Conservation (phyloP, 2,113 vertebrate genomes). For the Lepidothrix coronata region DNA sequence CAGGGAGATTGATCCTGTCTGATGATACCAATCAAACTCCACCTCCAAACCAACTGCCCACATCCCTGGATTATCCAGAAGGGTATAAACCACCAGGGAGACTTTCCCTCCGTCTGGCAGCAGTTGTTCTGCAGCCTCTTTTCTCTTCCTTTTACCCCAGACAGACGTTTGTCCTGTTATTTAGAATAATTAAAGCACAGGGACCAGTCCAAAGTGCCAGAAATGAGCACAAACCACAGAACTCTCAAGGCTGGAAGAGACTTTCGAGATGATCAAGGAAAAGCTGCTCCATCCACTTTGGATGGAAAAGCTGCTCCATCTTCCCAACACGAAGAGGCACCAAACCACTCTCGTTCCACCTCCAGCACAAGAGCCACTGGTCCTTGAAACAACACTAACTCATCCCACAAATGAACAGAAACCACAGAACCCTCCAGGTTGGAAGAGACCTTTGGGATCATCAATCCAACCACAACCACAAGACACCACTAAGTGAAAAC, state of each 20-base stretch:
- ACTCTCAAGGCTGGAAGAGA: not conserved
- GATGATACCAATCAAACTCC: not conserved
- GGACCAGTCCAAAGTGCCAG: not conserved
- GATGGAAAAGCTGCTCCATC: no score
- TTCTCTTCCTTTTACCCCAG: not conserved
- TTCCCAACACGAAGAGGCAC: not conserved
- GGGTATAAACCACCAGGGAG: not conserved
- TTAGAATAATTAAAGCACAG: not conserved
- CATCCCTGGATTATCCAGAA: not conserved
- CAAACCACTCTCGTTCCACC: not conserved
- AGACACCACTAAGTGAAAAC: not conserved
- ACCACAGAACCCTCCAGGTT: no score
- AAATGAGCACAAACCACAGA: not conserved
- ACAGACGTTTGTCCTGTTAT: not conserved
- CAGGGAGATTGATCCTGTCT: not conserved
- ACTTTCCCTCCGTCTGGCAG: not conserved
- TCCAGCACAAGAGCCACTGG: not conserved
- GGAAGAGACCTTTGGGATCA: no score
- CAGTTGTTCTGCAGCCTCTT: not conserved
- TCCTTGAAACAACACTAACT: no score
- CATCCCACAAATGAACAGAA: no score
- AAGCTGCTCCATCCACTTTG: no score
- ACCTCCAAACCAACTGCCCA: not conserved
- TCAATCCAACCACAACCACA: no score
- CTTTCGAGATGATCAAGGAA: no score